Base-by-base conservation (phyloP, 2,113 vertebrate species). In the Melanerpes formicivorus region DNA sequence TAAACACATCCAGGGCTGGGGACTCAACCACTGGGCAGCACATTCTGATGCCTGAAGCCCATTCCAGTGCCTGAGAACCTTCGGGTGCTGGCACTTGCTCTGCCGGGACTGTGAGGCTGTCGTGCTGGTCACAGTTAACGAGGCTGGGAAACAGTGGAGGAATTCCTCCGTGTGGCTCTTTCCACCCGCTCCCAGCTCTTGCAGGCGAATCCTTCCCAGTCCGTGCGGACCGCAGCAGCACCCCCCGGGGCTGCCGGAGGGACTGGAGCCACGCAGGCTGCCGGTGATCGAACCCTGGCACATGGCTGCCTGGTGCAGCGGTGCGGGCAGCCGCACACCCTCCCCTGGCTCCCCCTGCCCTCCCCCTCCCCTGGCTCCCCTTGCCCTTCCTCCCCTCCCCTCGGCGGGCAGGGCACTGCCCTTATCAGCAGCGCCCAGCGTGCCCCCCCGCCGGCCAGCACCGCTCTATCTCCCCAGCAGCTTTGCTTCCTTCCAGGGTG, bases 191-290 rank as follows among this genome's bases (percentile, higher is more conserved):
- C 42, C 80, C 54, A 5, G 13, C 6, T 66, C 13, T 1, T 0
- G 0, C 14, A 3, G 76, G 26, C 2, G 2, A 37, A 48, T 18
- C 88, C 64, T 80, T 73, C 76, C 76, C 82, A 91, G n/a, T 29
- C 50, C 19, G 0, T 0, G 18, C 30, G 0, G 2, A 4, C 5
- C 2, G 25, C 3, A 0, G 21, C 4, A 2, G 59, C 1, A 0
- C 67, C 63, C 16, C 30, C 74, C 32, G 2, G 32, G 7, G 0
- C 22, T 32, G 48, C 30, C 0, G 0, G n/a, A 6, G 34, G 42
- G 15, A 1, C 9, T 0, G 2, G 37, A 37, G 34, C 21, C 30
- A 0, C 11, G 0, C 9, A 1, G 0, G 16, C 22, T 42, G 22
- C 69, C 2, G 5, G 14, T 0, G 0, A 62, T 5, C 0, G 5